phyloP scores from a whole-genome alignment of 1,140 invertebrate genomes.

The Bombus sylvicola region DNA sequence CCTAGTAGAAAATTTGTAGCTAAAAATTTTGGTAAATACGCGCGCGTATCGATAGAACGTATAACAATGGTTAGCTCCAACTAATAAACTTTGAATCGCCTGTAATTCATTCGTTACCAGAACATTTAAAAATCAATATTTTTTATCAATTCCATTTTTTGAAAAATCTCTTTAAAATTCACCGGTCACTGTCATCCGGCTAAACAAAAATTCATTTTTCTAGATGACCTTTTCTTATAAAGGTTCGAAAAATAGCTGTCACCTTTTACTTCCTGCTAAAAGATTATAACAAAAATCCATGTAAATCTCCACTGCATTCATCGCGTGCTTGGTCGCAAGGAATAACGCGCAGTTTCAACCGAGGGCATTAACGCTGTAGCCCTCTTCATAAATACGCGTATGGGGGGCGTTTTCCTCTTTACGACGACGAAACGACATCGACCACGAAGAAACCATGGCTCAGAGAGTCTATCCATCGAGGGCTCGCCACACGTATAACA shows the following conservation, averaged over 20 bases:
- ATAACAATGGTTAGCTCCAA: too few relatives aligned
- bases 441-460: not conserved
- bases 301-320: not conserved
- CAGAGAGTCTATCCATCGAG: conserved; percentile 52
- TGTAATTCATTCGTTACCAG: too few relatives aligned
- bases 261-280: not conserved
- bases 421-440: conserved; percentile 29
- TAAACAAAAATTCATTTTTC: too few relatives aligned
- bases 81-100: too few relatives aligned
- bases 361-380: conserved; percentile 20
- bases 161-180: too few relatives aligned
- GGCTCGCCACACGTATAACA: not conserved
- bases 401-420: conserved; percentile 29
- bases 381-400: conserved; percentile 53
- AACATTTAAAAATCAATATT: too few relatives aligned
- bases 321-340: conserved; percentile 1
- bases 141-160: too few relatives aligned
- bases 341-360: not conserved
- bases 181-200: too few relatives aligned
- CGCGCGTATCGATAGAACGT: too few relatives aligned
- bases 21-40: too few relatives aligned
- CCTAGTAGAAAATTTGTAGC: too few relatives aligned
- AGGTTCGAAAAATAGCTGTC: not conserved
- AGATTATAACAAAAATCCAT: not conserved
- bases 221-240: too few relatives aligned